Evolutionary conservation across 2,797 vertebrate species (phyloP), one percentile per base, ranked within the genome.

Genomic region (Scyliorhinus canicula): DNA sequence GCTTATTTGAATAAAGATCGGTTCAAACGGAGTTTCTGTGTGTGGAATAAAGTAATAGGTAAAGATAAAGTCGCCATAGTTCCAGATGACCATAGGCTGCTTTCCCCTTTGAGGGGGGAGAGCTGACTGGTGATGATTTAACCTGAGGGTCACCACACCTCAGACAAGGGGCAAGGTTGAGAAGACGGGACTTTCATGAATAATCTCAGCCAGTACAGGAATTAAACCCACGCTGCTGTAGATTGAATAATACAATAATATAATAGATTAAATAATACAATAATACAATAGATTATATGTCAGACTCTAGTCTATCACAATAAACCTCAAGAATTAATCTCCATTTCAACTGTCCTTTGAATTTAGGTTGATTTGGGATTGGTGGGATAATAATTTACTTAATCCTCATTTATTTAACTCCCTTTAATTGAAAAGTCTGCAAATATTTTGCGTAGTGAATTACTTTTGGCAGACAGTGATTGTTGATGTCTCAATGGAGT

Each of bases 281-380:
- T 60, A 60, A 60, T 60, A 60, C 57, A 14, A 14, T 60, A 60
- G 11, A 60, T 8, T 60, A 60, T 11, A 57, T 57, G 31, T 52
- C 52, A 57, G 85, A 28, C 14, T 57, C 31, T 88, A 55, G 50
- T 5, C 52, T 93, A 65, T 12, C 57, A 44, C 57, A 21, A 21
- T 9, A 86, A 50, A 35, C 16, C 28, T 88, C 57, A 57, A 35
- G 57, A 93, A 65, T 88, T 31, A 57, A 88, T 88, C 12, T 6
- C 88, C 24, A 57, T 26, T 40, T 93, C 88, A 93, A 63, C 11
- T 24, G 88, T 21, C 7, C 40, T 93, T 93, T 35, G 8, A 65
- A 60, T 40, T 93, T 93, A 93, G 57, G 28, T 93, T 93, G n/a
- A 93, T 44, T 65, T 65, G 55, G 57, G 88, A 91, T 65, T 93